Base-by-base conservation (phyloP, 2,797 vertebrate species). In the Lithobates sylvaticus region DNA sequence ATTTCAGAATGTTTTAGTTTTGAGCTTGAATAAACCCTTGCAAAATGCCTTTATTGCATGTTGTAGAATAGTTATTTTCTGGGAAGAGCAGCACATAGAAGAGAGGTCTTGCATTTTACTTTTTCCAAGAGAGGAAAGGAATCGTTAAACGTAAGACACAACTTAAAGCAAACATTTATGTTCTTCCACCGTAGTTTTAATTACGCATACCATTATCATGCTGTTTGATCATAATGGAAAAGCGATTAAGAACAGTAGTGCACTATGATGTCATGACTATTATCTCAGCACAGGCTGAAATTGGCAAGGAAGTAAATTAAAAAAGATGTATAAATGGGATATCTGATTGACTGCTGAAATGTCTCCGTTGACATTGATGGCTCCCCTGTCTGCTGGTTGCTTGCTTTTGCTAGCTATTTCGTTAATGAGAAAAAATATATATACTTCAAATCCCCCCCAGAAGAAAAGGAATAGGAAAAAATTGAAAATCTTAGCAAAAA, bases 321-420 rank as follows among this genome's bases (percentile, higher is more conserved):
- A 85, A 86, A 39, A 75, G 65, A 86, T 73, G 68, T 44, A 86
- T 77, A 82, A 86, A 82, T 82, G 69, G 74, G 23, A 71, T 76
- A 18, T 39, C 36, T 82, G 65, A 86, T 29, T 76, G 84, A 81
- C 78, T 47, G 64, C 77, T 76, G 84, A 69, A 81, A 61, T 58
- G 61, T 76, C 32, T 79, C 47, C 34, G 36, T 54, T 58, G 82
- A 84, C 82, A 71, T 44, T 84, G 84, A 81, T 73, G 79, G 78
- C 54, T 80, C 61, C 84, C 36, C 76, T 80, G 58, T 86, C 72
- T 86, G 21, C 64, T 81, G 15, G 74, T 34, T 84, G 67, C 23
- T 70, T 13, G 16, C 32, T 64, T 76, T 69, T 50, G 13, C 44
- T 69, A 54, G 65, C 47, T 78, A 32, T 47, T 77, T 67, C 71